Evolutionary conservation across 2,113 vertebrate species (phyloP), one percentile per base, ranked within the genome.

Genomic region (Tragelaphus scriptus): DNA sequence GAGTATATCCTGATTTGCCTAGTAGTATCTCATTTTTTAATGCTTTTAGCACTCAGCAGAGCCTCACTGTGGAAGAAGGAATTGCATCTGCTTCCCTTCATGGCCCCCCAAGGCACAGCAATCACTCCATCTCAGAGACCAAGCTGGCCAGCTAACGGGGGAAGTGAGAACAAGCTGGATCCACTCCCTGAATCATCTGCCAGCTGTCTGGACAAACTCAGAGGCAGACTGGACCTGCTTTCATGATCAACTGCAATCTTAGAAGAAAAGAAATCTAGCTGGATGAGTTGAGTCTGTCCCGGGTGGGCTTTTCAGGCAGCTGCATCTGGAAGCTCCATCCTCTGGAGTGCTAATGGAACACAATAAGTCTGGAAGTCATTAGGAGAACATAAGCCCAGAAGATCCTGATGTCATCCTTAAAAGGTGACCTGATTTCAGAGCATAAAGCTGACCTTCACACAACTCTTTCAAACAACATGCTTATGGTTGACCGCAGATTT

Each of bases 401-500:
- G 63, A 71, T 26, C 53, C 87, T 89, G 88, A 93, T 90, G 89
- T 91, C 93, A 95, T 91, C 86, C 65, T 91, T 68, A 17, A 88
- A 92, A 56, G 36, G 61, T n/a, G 81, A 95, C 85, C 36, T 40
- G 61, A 84, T 90, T 71, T 49, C 19, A 51, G 28, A 56, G 58
- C 40, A 51, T 82, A 88, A 65, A 79, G 49, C 44, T 85, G 93
- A 94, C 79, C 82, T 65, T 94, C 77, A 91, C 51, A 75, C 1
- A 2, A 51, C 80, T 91, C 86, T 82, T 75, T 59, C 82, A 36
- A 58, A 81, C 17, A 5, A 8, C 80, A 49, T 0, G 4, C 9
- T 87, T 89, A 84, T 49, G 86, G 81, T 55, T 91, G 88, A 68
- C 40, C 63, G 49, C 8, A n/a, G 58, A 65, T 88, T 91, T 96